Base-by-base conservation (phyloP, 2,113 vertebrate species). In the Thermophis baileyi region DNA sequence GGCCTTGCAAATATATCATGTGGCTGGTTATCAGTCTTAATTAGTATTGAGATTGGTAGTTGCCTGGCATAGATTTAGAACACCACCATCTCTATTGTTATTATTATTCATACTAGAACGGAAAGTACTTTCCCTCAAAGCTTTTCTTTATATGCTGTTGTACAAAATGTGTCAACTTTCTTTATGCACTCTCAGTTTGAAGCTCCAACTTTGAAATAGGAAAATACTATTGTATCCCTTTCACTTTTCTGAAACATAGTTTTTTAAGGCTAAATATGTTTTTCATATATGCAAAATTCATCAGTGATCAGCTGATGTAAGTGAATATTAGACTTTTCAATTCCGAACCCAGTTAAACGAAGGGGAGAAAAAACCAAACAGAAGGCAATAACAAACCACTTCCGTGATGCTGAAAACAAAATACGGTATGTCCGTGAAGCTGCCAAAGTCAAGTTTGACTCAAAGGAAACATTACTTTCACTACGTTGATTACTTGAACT, bases 321-420 rank as follows among this genome's bases (percentile, higher is more conserved):
- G 24, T 74, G 60, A 92, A 22, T 46, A 40, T 86, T 49, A 60
- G 14, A 4, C 44, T 24, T 25, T 54, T 86, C 53, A 7, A 14
- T 89, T 92, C 88, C 30, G 35, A 81, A 85, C 30, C 74, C 18
- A 81, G 35, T 81, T 81, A 40, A 74, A 40, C 2, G 20, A 40
- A 44, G 2, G 24, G 55, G 24, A 7, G 55, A 0, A 1, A 0
- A 3, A 1, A 3, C 2, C 18, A 81, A 40, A 35, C 6, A 20
- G 16, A 20, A 40, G 16, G n/a, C n/a, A 74, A 40, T 81, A 81
- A 40, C 35, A 81, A 81, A 9, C 2, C 2, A 81, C 7, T 40
- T 81, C 74, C 35, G 22, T 81, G 74, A 44, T 44, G 18, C 18
- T 44, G 18, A 8, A 40, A 81, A 81, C 18, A 81, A 81, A 81